Percentiles rank a stretch among this genome's conserved stretches.
Evolutionary conservation across 2,113 vertebrate genomes (phyloP).

Genomic region (Cercocebus atys): DNA sequence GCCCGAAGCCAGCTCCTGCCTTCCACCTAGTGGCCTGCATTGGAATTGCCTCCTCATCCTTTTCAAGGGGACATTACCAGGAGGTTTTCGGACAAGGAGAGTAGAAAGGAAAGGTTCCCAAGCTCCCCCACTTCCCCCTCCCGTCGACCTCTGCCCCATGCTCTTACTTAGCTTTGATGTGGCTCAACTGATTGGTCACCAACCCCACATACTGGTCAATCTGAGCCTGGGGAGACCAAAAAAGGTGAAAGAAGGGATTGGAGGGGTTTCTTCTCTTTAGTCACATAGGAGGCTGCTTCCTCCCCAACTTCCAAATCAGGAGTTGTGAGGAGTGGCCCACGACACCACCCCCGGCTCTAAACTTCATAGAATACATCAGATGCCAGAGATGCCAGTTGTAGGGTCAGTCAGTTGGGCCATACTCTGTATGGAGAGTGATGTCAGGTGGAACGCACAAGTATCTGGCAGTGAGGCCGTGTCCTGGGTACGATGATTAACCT

Average conservation of each 20-base stretch:
- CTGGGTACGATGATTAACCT: not conserved
- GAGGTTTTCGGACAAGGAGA: not conserved
- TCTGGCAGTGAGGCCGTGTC: not conserved
- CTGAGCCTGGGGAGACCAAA: constrained; percentile 84
- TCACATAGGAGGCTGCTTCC: not conserved
- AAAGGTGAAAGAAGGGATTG: not conserved
- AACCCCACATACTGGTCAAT: constrained; percentile 86
- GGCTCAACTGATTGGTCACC: constrained; percentile 86
- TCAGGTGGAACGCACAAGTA: not conserved
- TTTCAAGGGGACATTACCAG: not conserved
- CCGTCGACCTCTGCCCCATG: not conserved
- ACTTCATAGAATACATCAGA: not conserved
- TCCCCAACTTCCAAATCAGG: not conserved
- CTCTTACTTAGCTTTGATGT: constrained; percentile 92
- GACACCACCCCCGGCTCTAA: not conserved
- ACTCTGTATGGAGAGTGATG: not conserved
- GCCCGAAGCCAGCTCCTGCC: not conserved
- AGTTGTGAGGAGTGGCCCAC: not conserved
- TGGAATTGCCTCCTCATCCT: not conserved
- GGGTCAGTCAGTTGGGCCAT: not conserved
- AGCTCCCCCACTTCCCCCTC: not conserved
- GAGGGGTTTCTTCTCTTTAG: not conserved
- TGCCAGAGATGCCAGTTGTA: not conserved
- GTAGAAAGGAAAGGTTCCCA: not conserved
- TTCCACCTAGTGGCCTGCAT: not conserved